Percentiles rank a stretch among this genome's conserved stretches.
Conservation (phyloP, 2,113 vertebrate species). For the Melanostigma gelatinosum region DNA sequence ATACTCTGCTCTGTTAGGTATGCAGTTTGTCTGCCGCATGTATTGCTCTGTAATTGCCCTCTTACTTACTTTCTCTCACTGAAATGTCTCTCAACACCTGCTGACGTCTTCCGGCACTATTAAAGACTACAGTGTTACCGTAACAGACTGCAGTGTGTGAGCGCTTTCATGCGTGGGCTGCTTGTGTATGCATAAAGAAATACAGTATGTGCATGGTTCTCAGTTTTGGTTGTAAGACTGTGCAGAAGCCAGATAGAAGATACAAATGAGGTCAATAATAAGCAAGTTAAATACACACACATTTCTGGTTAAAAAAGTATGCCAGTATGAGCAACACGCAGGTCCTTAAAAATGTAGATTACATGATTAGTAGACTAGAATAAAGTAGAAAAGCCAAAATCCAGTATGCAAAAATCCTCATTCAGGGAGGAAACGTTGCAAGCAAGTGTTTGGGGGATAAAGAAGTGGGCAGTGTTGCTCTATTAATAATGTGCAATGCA, state of each 20-base stretch:
- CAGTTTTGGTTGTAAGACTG: constrained; percentile 7
- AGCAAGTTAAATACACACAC: neutral
- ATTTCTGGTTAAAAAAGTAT: constrained; percentile 2
- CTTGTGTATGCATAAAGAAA: constrained; percentile 14
- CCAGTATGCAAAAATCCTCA: constrained; percentile 27
- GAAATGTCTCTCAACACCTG: constrained; percentile 23
- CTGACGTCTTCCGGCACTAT: constrained; percentile 32
- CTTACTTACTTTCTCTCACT: constrained; percentile 3
- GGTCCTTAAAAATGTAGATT: constrained; percentile 6
- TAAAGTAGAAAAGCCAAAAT: constrained; percentile 15
- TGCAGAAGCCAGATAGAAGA: neutral
- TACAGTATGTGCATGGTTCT: constrained; percentile 3
- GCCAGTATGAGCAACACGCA: neutral
- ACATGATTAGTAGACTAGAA: neutral
- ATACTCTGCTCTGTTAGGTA: constrained; percentile 28
- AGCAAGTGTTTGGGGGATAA: constrained; percentile 29
- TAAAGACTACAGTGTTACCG: constrained; percentile 37
- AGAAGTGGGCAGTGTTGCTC: constrained; percentile 44
- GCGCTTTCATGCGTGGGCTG: constrained; percentile 23
- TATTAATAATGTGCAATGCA: constrained; percentile 74
- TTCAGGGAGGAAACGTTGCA: constrained; percentile 12
- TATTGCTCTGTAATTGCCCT: constrained; percentile 25
- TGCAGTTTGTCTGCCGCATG: constrained; percentile 39
- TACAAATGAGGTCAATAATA: neutral
- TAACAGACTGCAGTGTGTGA: constrained; percentile 36